Evolutionary conservation across 2,113 vertebrate genomes (phyloP).

Genomic region (Candoia aspera): DNA sequence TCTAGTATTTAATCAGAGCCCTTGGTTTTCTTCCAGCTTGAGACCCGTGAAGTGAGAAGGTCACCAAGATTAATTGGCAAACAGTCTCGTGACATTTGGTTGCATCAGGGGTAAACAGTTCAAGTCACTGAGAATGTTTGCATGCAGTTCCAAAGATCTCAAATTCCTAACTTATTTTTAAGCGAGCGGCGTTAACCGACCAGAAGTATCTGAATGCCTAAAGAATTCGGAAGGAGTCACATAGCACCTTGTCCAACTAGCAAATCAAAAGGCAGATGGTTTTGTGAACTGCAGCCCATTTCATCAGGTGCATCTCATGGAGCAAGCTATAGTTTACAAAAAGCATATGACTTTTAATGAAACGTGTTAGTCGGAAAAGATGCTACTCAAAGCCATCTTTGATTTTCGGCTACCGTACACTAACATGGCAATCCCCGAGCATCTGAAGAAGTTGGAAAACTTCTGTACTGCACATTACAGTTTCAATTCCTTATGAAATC

Average conservation of each 20-base stretch:
- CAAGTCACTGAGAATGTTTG: neutral
- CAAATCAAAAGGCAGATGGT: too few relatives aligned
- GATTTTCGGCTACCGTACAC: neutral
- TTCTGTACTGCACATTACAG: neutral
- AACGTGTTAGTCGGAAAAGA: neutral
- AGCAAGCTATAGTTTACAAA: too few relatives aligned
- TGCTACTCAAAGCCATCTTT: neutral
- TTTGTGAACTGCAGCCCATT: too few relatives aligned
- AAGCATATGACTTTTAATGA: neutral
- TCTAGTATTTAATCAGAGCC: neutral
- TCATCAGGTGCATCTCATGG: too few relatives aligned
- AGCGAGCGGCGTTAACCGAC: neutral
- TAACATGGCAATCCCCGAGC: neutral
- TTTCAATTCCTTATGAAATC: neutral
- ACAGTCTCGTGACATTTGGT: neutral
- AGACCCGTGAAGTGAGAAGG: neutral
- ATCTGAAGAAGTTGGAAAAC: neutral
- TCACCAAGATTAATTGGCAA: neutral
- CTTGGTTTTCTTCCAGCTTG: neutral
- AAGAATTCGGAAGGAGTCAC: too few relatives aligned
- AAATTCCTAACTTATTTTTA: neutral
- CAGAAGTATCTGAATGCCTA: too few relatives aligned
- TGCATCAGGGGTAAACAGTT: neutral
- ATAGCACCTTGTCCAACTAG: too few relatives aligned
- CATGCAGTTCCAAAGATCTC: neutral